Conservation (phyloP, 1,140 invertebrate species). For the Anastrepha obliqua region DNA sequence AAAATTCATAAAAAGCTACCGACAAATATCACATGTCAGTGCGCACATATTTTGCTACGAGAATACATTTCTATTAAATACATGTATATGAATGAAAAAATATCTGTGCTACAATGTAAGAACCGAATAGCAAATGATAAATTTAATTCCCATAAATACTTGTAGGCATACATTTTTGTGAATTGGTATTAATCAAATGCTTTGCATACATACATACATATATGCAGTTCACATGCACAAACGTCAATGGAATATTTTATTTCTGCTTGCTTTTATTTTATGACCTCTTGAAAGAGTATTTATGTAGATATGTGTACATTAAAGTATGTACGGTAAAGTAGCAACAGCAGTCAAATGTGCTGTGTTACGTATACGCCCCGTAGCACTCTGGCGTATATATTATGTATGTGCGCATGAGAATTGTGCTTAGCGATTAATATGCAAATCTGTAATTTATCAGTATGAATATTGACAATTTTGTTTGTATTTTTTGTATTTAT, state of each 20-base stretch:
- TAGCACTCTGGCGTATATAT: not conserved
- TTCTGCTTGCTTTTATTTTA: not conserved
- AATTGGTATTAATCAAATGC: not conserved
- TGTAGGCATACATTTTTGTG: not conserved
- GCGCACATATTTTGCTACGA: no score
- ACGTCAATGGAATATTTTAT: not conserved
- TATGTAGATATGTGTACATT: not conserved
- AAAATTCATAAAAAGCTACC: no score
- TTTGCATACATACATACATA: not conserved
- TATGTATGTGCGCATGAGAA: not conserved
- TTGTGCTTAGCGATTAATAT: conserved; percentile 12
- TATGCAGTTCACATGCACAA: conserved; percentile 2
- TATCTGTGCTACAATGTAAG: not conserved
- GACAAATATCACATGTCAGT: no score
- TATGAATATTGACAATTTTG: not conserved
- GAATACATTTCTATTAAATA: no score
- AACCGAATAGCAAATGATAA: not conserved
- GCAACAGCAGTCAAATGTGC: conserved; percentile 4
- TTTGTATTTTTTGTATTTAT: not conserved
- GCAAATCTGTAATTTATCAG: not conserved
- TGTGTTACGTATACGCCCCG: conserved; percentile 33
- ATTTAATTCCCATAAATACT: conserved; percentile 1
- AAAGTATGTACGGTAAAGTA: no score
- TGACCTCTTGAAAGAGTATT: not conserved
- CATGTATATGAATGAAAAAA: no score